These are phyloP conservation scores for Eupithecia vulgata DNA, from an alignment of 2,888 invertebrate species.

Conservation along the genomic window DNA sequence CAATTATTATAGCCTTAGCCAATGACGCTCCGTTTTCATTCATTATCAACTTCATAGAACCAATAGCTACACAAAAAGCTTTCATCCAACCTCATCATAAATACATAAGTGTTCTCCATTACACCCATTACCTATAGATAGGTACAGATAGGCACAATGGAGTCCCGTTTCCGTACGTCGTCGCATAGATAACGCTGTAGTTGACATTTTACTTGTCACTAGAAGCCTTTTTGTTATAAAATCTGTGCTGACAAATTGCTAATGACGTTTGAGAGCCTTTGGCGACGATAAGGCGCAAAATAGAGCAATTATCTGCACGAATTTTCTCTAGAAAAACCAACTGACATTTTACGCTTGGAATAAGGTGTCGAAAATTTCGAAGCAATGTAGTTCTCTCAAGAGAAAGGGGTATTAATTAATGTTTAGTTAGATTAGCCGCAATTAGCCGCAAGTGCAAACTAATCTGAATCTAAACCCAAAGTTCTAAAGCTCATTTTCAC, in stretches of 20 bases:
- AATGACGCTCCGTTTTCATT: slow-evolving; percentile 23
- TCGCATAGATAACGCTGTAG: slow-evolving; percentile 16
- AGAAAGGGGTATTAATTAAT: too few species aligned
- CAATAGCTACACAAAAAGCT: slow-evolving; percentile 40
- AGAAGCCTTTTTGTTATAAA: not conserved
- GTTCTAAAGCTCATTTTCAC: slow-evolving; percentile 13
- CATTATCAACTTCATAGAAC: slow-evolving; percentile 20
- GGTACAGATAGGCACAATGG: slow-evolving; percentile 45
- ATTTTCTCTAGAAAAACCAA: not conserved
- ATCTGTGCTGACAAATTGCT: slow-evolving; percentile 2
- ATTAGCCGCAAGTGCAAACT: not conserved
- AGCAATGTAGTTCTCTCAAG: too few species aligned
- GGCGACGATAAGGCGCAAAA: not conserved
- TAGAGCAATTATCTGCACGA: not conserved
- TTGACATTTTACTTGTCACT: not conserved
- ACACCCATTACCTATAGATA: slow-evolving; percentile 47
- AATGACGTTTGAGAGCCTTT: not conserved
- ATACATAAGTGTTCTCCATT: slow-evolving; percentile 47
- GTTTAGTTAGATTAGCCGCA: not conserved
- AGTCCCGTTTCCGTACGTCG: slow-evolving; percentile 37
- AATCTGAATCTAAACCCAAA: not conserved
- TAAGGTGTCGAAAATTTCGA: not conserved
- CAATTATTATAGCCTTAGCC: not conserved
- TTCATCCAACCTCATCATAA: slow-evolving; percentile 36
- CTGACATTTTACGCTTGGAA: not conserved